Evolutionary conservation across 2,888 invertebrate species (phyloP).

Genomic region (Drosophila borborema): DNA sequence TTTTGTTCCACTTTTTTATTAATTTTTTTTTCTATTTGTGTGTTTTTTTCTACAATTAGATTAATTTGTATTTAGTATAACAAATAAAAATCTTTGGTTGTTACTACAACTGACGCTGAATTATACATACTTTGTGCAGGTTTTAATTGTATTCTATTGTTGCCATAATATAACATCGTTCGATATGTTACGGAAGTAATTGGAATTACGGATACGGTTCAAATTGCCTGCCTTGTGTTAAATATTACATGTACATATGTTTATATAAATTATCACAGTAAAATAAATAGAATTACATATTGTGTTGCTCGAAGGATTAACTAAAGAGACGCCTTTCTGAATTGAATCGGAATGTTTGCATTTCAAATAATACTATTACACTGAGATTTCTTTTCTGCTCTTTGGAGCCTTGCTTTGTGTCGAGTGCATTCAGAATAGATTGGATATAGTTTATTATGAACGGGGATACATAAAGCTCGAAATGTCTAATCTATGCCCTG

Average conservation of each 20-base stretch:
- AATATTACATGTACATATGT: conserved; percentile 43
- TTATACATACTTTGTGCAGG: conserved; percentile 48
- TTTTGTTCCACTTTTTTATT: too few relatives aligned
- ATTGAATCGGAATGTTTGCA: conserved; percentile 14
- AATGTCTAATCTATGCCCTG: too few relatives aligned
- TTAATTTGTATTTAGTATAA: conserved; percentile 33
- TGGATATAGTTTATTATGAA: not conserved
- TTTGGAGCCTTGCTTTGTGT: conserved; percentile 18
- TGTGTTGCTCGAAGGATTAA: conserved; percentile 38
- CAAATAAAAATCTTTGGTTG: conserved; percentile 77
- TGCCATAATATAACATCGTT: conserved; percentile 12
- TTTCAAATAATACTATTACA: conserved; percentile 56
- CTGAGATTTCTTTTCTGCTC: conserved; percentile 30
- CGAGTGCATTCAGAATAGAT: conserved; percentile 9
- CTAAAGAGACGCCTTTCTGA: conserved; percentile 36
- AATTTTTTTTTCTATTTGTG: conserved; percentile 6
- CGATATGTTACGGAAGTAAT: conserved; percentile 33
- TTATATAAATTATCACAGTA: conserved; percentile 81
- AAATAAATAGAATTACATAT: conserved; percentile 73
- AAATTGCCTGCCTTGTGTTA: conserved; percentile 27
- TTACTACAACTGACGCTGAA: conserved; percentile 74
- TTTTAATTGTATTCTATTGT: conserved; percentile 25
- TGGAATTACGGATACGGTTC: conserved; percentile 19
- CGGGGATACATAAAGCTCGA: too few relatives aligned
- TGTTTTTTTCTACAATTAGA: conserved; percentile 31